Evolutionary conservation across 2,113 vertebrate genomes (phyloP), one percentile per base, ranked within the genome.

Genomic region (Callospermophilus lateralis): DNA sequence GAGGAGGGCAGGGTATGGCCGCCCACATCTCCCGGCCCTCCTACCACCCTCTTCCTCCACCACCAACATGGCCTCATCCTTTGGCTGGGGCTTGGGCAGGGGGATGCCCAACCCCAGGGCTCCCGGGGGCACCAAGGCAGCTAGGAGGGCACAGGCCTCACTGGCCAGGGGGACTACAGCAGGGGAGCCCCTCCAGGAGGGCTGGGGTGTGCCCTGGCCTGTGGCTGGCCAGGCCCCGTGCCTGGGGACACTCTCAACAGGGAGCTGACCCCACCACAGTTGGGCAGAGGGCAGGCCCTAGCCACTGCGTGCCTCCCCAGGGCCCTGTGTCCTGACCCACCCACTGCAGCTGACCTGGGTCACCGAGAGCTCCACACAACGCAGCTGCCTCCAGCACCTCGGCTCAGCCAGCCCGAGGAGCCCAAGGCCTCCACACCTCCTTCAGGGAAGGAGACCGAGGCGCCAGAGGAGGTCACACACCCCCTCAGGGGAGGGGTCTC

Each of bases 361-460:
- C 42, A 16, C 17, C 3, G 4, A 15, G 39, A 26, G 45, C 45
- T 45, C 45, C 45, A 45, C 45, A 45, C 45, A 8, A 45, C 45
- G 45, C 45, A 45, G 48, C 48, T 11, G 48, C 22, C 65, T 48
- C 8, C 0, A 0, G 1, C 6, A 1, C 4, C 0, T 45, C n/a
- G 9, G 0, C 51, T 34, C 20, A 3, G 48, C 74, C 10, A 0
- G 4, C 22, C 1, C 4, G 1, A 15, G 24, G n/a, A 16, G 61
- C 12, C 34, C 0, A 0, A 4, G 1, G 3, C 42, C 26, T n/a
- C 39, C 61, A 6, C 0, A 1, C 20, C 34, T 5, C 30, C 4
- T 32, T 22, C 39, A 53, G 37, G 9, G 5, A 13, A 9, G 83
- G 48, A 88, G 61, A 37, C 63, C 0, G 55, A 87, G 45, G n/a